Evolutionary conservation across 2,888 invertebrate genomes (phyloP).

Genomic region (Hirtodrosophila confusa): DNA sequence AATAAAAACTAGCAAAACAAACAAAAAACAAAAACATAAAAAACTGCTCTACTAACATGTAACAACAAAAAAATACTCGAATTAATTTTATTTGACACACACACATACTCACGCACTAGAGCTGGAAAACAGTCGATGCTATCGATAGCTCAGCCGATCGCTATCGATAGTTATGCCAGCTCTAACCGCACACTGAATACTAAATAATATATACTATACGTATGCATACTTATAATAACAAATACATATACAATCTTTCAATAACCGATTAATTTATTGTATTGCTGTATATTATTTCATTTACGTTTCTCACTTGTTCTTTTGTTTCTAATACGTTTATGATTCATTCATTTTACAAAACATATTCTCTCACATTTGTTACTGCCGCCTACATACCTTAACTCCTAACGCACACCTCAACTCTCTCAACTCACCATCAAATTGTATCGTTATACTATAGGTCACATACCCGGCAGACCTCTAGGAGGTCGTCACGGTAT

Average conservation of each 20-base stretch:
- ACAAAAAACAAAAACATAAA: conserved; percentile 14
- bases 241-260: conserved; percentile 24
- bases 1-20: conserved; percentile 18
- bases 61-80: conserved; percentile 23
- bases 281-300: conserved; percentile 58
- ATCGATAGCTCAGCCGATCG: too few relatives aligned
- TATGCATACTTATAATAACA: conserved; percentile 45
- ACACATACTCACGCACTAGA: conserved; percentile 13
- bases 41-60: conserved; percentile 40
- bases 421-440: conserved; percentile 73
- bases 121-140: too few relatives aligned
- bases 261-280: conserved; percentile 38
- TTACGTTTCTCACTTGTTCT: conserved; percentile 4
- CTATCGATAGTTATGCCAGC: too few relatives aligned
- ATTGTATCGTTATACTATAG: conserved; percentile 84
- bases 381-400: conserved; percentile 41
- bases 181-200: conserved; percentile 24
- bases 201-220: conserved; percentile 27
- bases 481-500: conserved; percentile 88
- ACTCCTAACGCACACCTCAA: conserved; percentile 61
- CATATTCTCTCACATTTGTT: conserved; percentile 43
- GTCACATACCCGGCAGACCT: conserved; percentile 88
- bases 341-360: conserved; percentile 39
- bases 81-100: conserved; percentile 16
- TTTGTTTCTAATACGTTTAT: conserved; percentile 7